A percentile compares a stretch with the other conserved stretches of the same genome.
Evolutionary conservation across 1,140 invertebrate genomes (phyloP).

Genomic region (Maniola jurtina): DNA sequence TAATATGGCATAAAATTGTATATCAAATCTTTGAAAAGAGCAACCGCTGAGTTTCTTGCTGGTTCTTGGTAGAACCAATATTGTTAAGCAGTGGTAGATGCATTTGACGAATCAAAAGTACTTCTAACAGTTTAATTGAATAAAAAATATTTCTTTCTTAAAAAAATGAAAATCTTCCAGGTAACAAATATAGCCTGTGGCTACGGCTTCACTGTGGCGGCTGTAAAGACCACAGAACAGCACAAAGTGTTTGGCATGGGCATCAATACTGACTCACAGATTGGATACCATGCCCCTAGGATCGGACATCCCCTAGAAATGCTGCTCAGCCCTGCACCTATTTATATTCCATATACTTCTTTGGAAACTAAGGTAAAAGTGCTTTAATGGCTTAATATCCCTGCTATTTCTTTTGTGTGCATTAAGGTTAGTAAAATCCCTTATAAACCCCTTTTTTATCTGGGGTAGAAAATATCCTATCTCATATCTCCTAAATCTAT

Average conservation of each 20-base stretch:
- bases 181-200: conserved; percentile 89
- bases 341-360: conserved; percentile 84
- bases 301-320: conserved; percentile 84
- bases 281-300: conserved; percentile 85
- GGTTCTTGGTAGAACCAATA: too few relatives aligned
- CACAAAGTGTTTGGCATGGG: conserved; percentile 92
- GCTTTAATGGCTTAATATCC: background rate
- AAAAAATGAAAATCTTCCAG: conserved; percentile 71
- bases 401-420: too few relatives aligned
- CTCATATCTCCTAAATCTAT: too few relatives aligned
- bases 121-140: too few relatives aligned
- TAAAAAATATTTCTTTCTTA: too few relatives aligned
- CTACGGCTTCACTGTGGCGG: conserved; percentile 94
- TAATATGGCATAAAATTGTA: too few relatives aligned
- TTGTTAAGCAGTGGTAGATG: too few relatives aligned
- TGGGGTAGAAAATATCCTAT: too few relatives aligned
- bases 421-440: background rate
- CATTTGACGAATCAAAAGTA: too few relatives aligned
- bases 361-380: conserved; percentile 59
- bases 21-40: too few relatives aligned
- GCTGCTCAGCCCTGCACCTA: conserved; percentile 86
- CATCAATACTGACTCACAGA: conserved; percentile 95
- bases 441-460: too few relatives aligned
- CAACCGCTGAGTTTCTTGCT: too few relatives aligned
- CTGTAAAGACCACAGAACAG: conserved; percentile 82